Evolutionary conservation across 2,797 vertebrate genomes (phyloP), one percentile per base, ranked within the genome.

Genomic region (Silurus aristotelis): DNA sequence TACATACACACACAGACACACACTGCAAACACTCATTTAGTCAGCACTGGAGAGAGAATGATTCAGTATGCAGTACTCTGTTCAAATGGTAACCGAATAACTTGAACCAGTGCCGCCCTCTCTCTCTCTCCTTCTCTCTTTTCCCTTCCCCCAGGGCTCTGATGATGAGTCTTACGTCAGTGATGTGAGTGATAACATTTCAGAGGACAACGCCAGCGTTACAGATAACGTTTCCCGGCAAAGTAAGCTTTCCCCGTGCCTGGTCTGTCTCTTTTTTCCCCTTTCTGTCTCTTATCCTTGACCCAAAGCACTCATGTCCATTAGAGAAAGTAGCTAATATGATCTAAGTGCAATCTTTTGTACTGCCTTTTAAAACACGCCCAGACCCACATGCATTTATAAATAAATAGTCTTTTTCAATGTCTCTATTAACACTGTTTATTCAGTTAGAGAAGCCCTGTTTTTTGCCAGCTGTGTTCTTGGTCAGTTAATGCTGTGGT

Each of bases 111-210:
- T 77, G 48, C 48, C 10, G 48, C 52, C 10, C 38, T 31, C 38
- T 31, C 61, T 17, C 52, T 10, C 48, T 77, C 31, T 72, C 75
- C 67, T 55, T 25, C 27, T 83, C 79, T 83, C 80, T 75, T 75
- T 90, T 92, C 56, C 87, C 87, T 77, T 81, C 66, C 89, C 88
- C 75, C 92, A 99, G 98, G 98, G 96, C 92, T 99, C 98, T 89
- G 98, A 99, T 90, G 98, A 99, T 91, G 98, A 99, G 93, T 99
- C 98, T 91, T 99, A 99, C 86, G 96, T 99, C 94, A 99, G 98
- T 84, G 98, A 99, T 92, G 98, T 99, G 94, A 99, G 98, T 87
- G 98, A 99, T 94, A 99, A 99, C 91, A 98, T 99, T 95, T 99
- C 98, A 25, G 98, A 99, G 94, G 98, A 99, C 96, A 99, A 99